Conservation (phyloP, 2,797 vertebrate genomes). For the Peromyscus melanophrys region DNA sequence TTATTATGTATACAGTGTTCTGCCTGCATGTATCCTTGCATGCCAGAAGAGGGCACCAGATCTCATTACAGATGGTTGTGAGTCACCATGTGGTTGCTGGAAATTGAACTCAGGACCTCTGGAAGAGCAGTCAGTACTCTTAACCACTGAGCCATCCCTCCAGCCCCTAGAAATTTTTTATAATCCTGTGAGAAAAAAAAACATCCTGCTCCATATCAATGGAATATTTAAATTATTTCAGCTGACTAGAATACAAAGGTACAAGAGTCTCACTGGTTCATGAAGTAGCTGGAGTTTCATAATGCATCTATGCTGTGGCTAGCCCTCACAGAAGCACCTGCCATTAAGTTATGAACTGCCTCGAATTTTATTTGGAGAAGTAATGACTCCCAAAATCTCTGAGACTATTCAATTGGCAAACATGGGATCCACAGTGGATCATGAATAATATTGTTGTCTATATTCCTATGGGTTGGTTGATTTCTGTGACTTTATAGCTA, state of each 20-base stretch:
- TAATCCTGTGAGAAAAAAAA: neutral
- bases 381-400: neutral
- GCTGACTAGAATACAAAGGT: slow-evolving; percentile 12
- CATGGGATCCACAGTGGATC: neutral
- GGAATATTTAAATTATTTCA: slow-evolving; percentile 35
- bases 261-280: neutral
- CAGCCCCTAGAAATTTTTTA: neutral
- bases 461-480: neutral
- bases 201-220: neutral
- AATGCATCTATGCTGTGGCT: neutral
- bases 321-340: neutral
- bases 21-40: too few relatives aligned
- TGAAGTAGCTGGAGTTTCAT: neutral
- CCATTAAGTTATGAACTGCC: neutral
- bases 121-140: too few relatives aligned
- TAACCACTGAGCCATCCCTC: too few relatives aligned
- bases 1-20: too few relatives aligned
- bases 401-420: neutral
- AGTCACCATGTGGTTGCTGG: too few relatives aligned
- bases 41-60: too few relatives aligned
- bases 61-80: too few relatives aligned
- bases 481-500: neutral
- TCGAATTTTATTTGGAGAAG: slow-evolving; percentile 16
- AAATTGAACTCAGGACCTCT: too few relatives aligned
- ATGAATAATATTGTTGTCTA: neutral